These are phyloP conservation scores for Dynastes grantii DNA, from an alignment of 2,888 invertebrate genomes.

Conservation along the genomic window DNA sequence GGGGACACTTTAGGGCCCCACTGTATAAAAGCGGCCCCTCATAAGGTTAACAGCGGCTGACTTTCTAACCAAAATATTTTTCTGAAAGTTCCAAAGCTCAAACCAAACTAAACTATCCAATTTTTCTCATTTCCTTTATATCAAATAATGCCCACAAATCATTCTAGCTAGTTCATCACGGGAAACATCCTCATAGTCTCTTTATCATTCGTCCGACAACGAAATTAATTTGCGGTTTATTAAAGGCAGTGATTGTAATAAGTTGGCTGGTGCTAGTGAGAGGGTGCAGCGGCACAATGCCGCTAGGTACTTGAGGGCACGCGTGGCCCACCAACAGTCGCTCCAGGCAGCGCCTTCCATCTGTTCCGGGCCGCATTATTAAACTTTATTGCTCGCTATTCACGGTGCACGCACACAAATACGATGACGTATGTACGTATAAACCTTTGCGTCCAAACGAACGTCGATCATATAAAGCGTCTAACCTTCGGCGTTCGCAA, in stretches of 20 bases:
- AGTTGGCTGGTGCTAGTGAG: slow-evolving; percentile 28
- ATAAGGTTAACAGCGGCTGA: too few relatives aligned
- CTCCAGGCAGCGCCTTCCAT: slow-evolving; percentile 61
- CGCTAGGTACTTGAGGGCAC: slow-evolving; percentile 59
- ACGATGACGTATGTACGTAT: background rate
- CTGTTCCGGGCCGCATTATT: slow-evolving; percentile 59
- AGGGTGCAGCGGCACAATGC: slow-evolving; percentile 52
- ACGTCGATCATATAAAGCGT: background rate
- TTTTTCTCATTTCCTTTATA: background rate
- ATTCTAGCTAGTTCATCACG: background rate
- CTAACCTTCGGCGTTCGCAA: background rate
- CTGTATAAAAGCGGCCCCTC: too few relatives aligned
- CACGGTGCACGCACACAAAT: slow-evolving; percentile 15
- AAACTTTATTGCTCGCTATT: slow-evolving; percentile 59
- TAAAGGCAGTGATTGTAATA: slow-evolving; percentile 47
- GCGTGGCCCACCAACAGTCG: slow-evolving; percentile 61
- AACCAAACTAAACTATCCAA: background rate
- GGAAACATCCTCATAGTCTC: background rate
- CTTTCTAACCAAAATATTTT: background rate
- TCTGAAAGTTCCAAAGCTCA: background rate
- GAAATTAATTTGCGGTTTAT: slow-evolving; percentile 60
- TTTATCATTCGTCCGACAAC: slow-evolving; percentile 29
- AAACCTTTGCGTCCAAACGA: background rate
- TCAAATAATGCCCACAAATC: background rate
- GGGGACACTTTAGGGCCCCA: too few relatives aligned